Conservation (phyloP, 2,797 vertebrate genomes). For the Phaenicophaeus curvirostris region DNA sequence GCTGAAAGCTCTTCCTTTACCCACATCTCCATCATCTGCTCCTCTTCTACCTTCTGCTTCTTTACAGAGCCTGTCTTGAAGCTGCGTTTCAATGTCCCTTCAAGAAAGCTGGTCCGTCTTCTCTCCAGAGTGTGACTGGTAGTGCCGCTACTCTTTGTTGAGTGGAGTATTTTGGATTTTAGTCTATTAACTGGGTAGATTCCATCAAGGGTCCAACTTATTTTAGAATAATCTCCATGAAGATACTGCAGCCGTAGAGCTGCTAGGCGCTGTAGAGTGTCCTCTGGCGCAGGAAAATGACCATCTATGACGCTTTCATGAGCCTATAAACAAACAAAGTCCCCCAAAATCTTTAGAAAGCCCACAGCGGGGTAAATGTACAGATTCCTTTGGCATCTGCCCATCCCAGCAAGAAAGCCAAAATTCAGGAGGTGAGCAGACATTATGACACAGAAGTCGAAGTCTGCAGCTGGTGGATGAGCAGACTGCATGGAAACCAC, state of each 20-base stretch:
- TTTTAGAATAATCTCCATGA: constrained; percentile 82
- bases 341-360: background rate
- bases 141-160: constrained; percentile 83
- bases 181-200: constrained; percentile 89
- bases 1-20: constrained; percentile 92
- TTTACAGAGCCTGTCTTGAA: constrained; percentile 90
- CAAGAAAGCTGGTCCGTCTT: constrained; percentile 90
- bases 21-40: constrained; percentile 97
- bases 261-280: constrained; percentile 89
- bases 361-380: background rate
- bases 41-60: constrained; percentile 92
- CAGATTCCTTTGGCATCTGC: background rate
- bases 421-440: background rate
- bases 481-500: background rate
- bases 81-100: constrained; percentile 87
- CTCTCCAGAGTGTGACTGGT: constrained; percentile 86
- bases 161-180: constrained; percentile 87
- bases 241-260: constrained; percentile 90
- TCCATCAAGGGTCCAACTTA: constrained; percentile 84
- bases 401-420: background rate
- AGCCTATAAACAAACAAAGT: constrained; percentile 75
- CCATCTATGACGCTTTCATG: constrained; percentile 90
- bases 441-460: background rate
- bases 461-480: background rate
- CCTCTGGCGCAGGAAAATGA: constrained; percentile 90